Evolutionary conservation across 2,888 invertebrate species (phyloP).

Genomic region (Tipula helvola): DNA sequence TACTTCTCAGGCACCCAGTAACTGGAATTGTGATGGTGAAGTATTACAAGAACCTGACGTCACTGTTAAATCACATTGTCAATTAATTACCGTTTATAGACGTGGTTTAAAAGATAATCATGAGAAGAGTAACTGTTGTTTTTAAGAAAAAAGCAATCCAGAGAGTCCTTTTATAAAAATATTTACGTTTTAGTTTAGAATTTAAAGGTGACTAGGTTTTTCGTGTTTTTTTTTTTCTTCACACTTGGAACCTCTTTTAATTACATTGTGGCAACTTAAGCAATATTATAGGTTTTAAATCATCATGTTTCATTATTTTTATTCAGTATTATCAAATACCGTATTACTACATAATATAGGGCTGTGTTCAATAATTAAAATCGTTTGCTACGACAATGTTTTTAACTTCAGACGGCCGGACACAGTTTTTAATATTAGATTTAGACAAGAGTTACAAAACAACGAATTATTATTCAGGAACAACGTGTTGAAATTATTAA

Average conservation of each 20-base stretch:
- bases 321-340: too few species aligned
- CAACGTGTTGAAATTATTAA: too few species aligned
- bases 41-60: constrained; percentile 50
- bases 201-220: not conserved
- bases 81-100: not conserved
- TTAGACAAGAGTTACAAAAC: too few species aligned
- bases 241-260: not conserved
- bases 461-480: too few species aligned
- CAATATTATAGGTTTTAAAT: too few species aligned
- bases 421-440: too few species aligned
- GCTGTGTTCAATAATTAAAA: too few species aligned
- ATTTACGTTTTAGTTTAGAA: not conserved
- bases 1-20: constrained; percentile 35
- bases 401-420: too few species aligned
- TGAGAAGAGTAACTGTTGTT: not conserved
- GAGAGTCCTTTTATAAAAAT: not conserved
- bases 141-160: not conserved
- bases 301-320: too few species aligned
- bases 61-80: constrained; percentile 41
- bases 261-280: too few species aligned
- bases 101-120: not conserved
- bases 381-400: too few species aligned
- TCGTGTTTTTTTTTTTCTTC: not conserved
- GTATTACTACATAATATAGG: too few species aligned
- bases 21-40: constrained; percentile 79